These are phyloP conservation scores for Pseudorhombus dupliciocellatus DNA, from an alignment of 2,113 vertebrate genomes.

Conservation along the genomic window DNA sequence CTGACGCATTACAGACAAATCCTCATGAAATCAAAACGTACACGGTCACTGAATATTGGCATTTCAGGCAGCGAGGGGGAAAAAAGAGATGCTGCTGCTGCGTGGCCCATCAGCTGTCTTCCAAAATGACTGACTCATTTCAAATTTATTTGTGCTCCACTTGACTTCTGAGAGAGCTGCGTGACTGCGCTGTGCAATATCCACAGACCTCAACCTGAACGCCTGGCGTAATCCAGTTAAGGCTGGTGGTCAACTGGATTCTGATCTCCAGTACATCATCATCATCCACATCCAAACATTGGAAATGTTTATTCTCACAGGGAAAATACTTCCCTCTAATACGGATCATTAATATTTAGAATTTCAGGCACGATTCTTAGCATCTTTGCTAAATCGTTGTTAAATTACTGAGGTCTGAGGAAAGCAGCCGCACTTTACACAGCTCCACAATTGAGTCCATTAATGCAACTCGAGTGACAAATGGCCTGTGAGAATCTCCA, in stretches of 20 bases:
- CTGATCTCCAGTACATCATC: conserved; percentile 11
- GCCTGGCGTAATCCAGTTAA: conserved; percentile 2
- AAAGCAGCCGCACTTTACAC: background rate
- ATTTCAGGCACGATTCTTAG: too few relatives aligned
- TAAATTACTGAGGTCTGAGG: background rate
- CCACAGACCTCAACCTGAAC: conserved; percentile 21
- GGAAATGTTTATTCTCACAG: too few relatives aligned
- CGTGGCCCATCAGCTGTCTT: conserved; percentile 16
- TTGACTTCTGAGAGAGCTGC: conserved; percentile 5
- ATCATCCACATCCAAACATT: background rate
- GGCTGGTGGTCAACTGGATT: conserved; percentile 5
- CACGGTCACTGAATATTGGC: conserved; percentile 61
- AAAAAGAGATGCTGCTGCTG: background rate
- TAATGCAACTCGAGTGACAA: background rate
- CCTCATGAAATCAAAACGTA: conserved; percentile 66
- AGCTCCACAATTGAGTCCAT: background rate
- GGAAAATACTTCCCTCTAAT: too few relatives aligned
- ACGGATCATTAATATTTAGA: too few relatives aligned
- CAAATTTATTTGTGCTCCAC: conserved; percentile 24
- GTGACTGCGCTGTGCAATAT: conserved; percentile 26
- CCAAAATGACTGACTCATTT: conserved; percentile 41
- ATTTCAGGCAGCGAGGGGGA: conserved; percentile 27
- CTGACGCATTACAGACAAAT: conserved; percentile 62
- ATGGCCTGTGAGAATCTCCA: background rate
- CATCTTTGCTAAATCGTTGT: background rate